Evolutionary conservation across 2,797 vertebrate species (phyloP), one percentile per base, ranked within the genome.

Genomic region (Sebastes oblongus): DNA sequence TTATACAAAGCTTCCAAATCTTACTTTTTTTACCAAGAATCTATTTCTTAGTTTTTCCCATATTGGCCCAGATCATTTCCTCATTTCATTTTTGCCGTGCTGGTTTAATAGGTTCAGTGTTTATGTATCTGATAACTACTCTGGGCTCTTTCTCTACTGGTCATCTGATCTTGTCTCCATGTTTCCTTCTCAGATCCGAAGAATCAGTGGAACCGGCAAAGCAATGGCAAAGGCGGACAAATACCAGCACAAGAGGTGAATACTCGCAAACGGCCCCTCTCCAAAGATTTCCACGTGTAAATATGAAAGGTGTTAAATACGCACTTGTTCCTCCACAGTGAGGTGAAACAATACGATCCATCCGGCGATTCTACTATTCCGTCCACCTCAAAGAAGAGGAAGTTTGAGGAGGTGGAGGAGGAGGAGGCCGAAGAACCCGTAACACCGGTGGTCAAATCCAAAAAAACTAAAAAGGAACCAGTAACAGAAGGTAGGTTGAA

Each of bases 151-250:
- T 54, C 5, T 66, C 7, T 32, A 12, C 25, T 20, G 9, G 1
- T 52, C 13, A 2, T 67, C 60, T 72, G 4, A 81, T 80, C 0
- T 67, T n/a, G 0, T 30, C 52, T 60, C 3, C 4, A 2, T 66
- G 24, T 39, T 58, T 29, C 13, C 62, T 78, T 16, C 5, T 67
- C 86, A 99, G 98, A 96, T 99, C 90, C 95, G 97, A 90, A 96
- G 96, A 92, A 97, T 99, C 91, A 99, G 98, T 89, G 98, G 98
- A 79, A 96, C 98, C 30, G 98, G 98, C 90, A 99, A 98, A 94
- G 96, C 97, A 7, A 93, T 98, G 92, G 98, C 98, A 61, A 97
- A 93, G 92, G 88, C 96, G 58, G 98, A 99, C 93, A 99, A 99
- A 89, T 99, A 99, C 83, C 97, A 97, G 71, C 97, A 99, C 88